Evolutionary conservation across 2,888 invertebrate genomes (phyloP).

Genomic region (Apamea sordens): DNA sequence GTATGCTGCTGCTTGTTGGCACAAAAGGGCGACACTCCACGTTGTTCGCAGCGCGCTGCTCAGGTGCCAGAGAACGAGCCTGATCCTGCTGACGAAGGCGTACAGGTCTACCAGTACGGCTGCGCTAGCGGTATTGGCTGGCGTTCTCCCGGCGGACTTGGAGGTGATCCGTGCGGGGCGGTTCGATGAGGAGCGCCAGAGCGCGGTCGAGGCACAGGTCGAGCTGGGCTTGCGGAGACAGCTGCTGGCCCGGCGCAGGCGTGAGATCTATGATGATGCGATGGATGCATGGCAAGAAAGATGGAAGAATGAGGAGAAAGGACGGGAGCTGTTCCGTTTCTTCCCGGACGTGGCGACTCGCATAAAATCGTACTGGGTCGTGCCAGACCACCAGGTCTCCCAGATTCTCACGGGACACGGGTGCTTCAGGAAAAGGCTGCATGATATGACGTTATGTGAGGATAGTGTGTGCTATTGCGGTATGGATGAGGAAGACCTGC

Average conservation of each 20-base stretch:
- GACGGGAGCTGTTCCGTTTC: slow-evolving; percentile 50
- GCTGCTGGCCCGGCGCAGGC: neutral
- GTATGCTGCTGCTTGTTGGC: too few species aligned
- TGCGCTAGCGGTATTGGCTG: too few species aligned
- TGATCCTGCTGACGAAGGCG: too few species aligned
- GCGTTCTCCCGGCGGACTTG: too few species aligned
- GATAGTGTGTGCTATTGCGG: slow-evolving; percentile 22
- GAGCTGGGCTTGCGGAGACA: neutral
- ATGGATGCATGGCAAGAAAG: slow-evolving; percentile 5
- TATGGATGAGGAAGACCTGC: slow-evolving; percentile 20
- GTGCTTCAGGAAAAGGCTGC: slow-evolving; percentile 51
- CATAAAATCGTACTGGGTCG: slow-evolving; percentile 19
- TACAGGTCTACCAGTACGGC: too few species aligned
- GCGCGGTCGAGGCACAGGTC: too few species aligned
- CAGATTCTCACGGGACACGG: slow-evolving; percentile 52
- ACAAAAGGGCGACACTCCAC: too few species aligned
- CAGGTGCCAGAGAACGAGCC: too few species aligned
- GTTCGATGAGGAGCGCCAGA: too few species aligned
- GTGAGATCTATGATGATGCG: neutral
- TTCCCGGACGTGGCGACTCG: slow-evolving; percentile 65
- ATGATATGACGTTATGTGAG: slow-evolving; percentile 45
- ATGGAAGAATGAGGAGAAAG: slow-evolving; percentile 20
- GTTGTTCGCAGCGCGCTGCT: too few species aligned
- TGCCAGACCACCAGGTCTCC: slow-evolving; percentile 59
- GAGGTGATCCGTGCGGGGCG: too few species aligned